These are phyloP conservation scores for Cyanoramphus novaezelandiae DNA, from an alignment of 2,113 vertebrate genomes.

Conservation along the genomic window DNA sequence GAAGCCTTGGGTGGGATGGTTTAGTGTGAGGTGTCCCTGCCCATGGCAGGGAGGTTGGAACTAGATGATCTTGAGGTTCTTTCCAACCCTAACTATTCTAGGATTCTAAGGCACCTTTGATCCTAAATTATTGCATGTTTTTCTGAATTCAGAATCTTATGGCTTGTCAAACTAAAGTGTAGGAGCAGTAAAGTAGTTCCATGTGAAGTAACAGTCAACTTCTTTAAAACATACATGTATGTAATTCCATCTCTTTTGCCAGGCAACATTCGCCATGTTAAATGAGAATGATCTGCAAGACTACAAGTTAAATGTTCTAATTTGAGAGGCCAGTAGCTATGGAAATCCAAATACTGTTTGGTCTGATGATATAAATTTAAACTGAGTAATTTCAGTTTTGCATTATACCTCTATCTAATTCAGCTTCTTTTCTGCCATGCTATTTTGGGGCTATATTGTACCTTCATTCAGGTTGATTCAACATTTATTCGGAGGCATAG, in stretches of 20 bases:
- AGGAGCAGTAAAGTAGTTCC: neutral
- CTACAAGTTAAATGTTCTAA: neutral
- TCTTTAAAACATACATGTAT: neutral
- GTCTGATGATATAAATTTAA: neutral
- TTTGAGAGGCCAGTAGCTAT: neutral
- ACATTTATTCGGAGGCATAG: neutral
- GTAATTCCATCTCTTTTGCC: neutral
- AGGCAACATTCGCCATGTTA: neutral
- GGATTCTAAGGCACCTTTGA: neutral
- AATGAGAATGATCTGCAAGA: neutral
- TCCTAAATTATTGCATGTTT: neutral
- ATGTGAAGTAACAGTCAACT: neutral
- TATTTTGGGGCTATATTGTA: neutral
- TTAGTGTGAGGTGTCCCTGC: too few relatives aligned
- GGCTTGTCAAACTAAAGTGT: neutral
- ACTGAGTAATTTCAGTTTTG: neutral
- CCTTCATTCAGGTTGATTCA: neutral
- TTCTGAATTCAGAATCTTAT: neutral
- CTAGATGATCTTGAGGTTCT: too few relatives aligned
- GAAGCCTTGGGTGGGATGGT: too few relatives aligned
- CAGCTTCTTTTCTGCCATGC: neutral
- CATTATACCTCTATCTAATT: neutral
- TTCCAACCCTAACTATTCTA: too few relatives aligned
- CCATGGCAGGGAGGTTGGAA: too few relatives aligned
- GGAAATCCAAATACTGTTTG: neutral